Base-by-base conservation (phyloP, 2,888 invertebrate genomes). In the Adelognathus sp. region DNA sequence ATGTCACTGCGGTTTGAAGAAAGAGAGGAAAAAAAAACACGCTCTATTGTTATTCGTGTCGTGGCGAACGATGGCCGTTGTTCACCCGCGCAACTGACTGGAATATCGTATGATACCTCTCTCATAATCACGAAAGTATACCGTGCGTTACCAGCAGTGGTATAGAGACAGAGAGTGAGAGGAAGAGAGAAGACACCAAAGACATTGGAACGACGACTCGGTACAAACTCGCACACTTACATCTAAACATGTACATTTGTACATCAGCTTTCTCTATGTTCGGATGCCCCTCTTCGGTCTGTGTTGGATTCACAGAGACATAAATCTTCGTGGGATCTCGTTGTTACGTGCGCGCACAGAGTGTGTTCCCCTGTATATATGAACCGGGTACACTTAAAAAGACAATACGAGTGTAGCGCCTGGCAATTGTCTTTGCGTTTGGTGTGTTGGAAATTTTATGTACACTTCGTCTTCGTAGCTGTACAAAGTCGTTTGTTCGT, bases 61-160 rank as follows among this genome's bases (percentile, higher is more conserved):
- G 87, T 84, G 87, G 82, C 82, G 67, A 77, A 78, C 87, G 86
- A 86, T 88, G 90, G 88, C 88, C 90, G 90, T 89, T 90, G 90
- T 90, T 88, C 88, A 87, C 86, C 86, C 87, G 86, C 85, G 84
- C 74, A 85, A 84, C 89, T 90, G 90, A 89, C 90, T 89, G 84
- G 90, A 90, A 90, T 90, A 90, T 89, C 83, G 86, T 89, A 90
- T 87, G 86, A 89, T 87, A 76, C 80, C 85, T 74, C 85, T 79
- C 86, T 90, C 87, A 86, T 89, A 89, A 88, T n/a, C 86, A 87
- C 86, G 85, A 88, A 89, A 89, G 86, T 88, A 83, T 82, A 78
- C 69, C 71, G 72, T 61, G 60, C 72, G 64, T 56, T 24, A 27
- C 31, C 41, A 14, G 36, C n/a, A 21, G 7, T 33, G n/a, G 36